Percentiles rank a stretch among this genome's conserved stretches.
These are phyloP conservation scores for Bucorvus abyssinicus DNA, from an alignment of 2,797 vertebrate genomes.

Conservation along the genomic window DNA sequence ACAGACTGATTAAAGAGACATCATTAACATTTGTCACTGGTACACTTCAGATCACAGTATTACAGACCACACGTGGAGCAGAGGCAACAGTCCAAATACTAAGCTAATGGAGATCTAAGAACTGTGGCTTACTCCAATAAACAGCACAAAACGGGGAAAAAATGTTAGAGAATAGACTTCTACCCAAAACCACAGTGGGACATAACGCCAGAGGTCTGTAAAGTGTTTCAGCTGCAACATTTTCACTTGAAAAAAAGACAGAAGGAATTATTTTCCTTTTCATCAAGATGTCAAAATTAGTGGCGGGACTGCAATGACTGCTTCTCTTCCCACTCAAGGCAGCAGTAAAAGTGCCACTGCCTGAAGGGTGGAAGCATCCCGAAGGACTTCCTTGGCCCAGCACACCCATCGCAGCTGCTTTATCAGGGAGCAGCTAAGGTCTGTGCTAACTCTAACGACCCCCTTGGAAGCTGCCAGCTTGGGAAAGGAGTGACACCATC, in stretches of 20 bases:
- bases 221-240: not conserved
- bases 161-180: not conserved
- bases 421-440: not conserved
- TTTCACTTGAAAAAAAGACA: not conserved
- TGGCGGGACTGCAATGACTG: not conserved
- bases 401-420: not conserved
- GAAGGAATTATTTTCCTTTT: slow-evolving; percentile 1
- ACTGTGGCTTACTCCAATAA: not conserved
- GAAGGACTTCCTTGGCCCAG: not conserved
- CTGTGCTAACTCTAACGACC: not conserved
- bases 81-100: not conserved
- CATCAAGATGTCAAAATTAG: not conserved
- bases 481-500: not conserved
- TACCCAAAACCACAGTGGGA: not conserved
- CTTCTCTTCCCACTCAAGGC: not conserved
- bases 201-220: not conserved
- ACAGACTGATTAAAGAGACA: not conserved
- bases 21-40: not conserved
- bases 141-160: not conserved
- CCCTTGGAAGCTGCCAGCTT: not conserved
- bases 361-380: not conserved
- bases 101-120: not conserved
- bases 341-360: not conserved
- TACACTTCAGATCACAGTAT: not conserved
- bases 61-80: not conserved